Evolutionary conservation across 2,113 vertebrate species (phyloP).

Genomic region (Coreoperca whiteheadi): DNA sequence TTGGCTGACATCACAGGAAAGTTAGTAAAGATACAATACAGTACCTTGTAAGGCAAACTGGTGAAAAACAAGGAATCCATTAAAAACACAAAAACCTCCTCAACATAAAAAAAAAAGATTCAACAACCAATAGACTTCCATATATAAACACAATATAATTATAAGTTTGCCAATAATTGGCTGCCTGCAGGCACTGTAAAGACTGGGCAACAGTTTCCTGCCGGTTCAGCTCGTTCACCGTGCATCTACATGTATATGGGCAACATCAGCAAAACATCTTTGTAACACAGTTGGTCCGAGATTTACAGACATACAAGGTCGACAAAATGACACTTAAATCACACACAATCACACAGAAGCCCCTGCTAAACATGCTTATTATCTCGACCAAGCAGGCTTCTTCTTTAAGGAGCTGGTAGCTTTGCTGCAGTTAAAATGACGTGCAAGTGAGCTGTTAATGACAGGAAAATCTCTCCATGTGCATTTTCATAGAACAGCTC

Average conservation of each 20-base stretch:
- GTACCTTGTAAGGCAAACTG: conserved; percentile 79
- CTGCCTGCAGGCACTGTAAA: conserved; percentile 65
- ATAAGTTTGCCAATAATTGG: conserved; percentile 44
- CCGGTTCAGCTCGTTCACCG: conserved; percentile 17
- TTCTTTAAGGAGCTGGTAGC: conserved; percentile 7
- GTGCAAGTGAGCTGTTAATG: not conserved
- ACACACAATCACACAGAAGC: conserved; percentile 24
- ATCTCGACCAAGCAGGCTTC: not conserved
- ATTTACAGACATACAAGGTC: conserved; percentile 34
- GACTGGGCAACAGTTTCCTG: conserved; percentile 34
- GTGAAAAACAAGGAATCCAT: conserved; percentile 71
- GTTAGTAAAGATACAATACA: conserved; percentile 72
- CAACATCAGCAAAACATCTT: conserved; percentile 22
- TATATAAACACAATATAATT: conserved; percentile 50
- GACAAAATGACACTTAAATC: conserved; percentile 27
- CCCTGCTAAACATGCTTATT: not conserved
- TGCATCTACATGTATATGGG: conserved; percentile 17
- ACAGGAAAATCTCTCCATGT: not conserved
- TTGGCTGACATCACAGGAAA: conserved; percentile 80
- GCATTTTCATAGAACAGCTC: conserved; percentile 54
- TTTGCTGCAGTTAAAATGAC: not conserved
- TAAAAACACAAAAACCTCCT: conserved; percentile 36
- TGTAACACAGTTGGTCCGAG: conserved; percentile 36
- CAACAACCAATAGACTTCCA: conserved; percentile 39
- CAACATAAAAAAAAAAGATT: conserved; percentile 33